A percentile compares a stretch with the other conserved stretches of the same genome.
Conservation (phyloP, 1,140 invertebrate genomes). For the Papilio machaon region DNA sequence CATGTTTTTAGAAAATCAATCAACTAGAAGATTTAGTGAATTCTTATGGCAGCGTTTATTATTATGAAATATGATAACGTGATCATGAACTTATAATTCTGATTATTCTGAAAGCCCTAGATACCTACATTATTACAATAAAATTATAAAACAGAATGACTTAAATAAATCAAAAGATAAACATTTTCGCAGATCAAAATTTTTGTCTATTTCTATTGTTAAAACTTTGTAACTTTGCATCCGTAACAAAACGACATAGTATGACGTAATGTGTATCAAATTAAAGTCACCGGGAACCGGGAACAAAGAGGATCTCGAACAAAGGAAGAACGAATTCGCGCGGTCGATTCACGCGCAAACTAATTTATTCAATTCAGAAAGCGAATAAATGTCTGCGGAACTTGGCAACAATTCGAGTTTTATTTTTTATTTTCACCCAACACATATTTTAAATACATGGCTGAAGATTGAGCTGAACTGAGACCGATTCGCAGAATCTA, state of each 20-base stretch:
- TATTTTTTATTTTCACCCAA: background rate
- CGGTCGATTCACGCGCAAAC: background rate
- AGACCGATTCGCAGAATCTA: background rate
- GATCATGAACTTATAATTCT: background rate
- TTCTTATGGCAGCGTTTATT: background rate
- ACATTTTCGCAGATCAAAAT: too few relatives aligned
- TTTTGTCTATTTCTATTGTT: too few relatives aligned
- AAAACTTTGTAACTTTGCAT: background rate
- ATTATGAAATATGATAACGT: background rate
- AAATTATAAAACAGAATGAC: too few relatives aligned
- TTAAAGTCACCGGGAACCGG: background rate
- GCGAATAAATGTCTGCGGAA: constrained; percentile 7
- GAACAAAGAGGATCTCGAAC: constrained; percentile 6
- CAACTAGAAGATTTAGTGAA: background rate
- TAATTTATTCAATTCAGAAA: background rate
- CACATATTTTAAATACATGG: background rate
- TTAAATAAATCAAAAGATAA: too few relatives aligned
- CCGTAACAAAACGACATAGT: background rate
- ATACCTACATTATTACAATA: too few relatives aligned
- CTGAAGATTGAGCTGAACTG: background rate
- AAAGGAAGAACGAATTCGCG: constrained; percentile 7
- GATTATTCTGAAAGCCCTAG: background rate
- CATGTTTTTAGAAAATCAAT: background rate
- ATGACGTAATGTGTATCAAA: background rate
- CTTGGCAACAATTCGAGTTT: background rate